Conservation (phyloP, 2,113 vertebrate genomes). For the Cavia aperea region DNA sequence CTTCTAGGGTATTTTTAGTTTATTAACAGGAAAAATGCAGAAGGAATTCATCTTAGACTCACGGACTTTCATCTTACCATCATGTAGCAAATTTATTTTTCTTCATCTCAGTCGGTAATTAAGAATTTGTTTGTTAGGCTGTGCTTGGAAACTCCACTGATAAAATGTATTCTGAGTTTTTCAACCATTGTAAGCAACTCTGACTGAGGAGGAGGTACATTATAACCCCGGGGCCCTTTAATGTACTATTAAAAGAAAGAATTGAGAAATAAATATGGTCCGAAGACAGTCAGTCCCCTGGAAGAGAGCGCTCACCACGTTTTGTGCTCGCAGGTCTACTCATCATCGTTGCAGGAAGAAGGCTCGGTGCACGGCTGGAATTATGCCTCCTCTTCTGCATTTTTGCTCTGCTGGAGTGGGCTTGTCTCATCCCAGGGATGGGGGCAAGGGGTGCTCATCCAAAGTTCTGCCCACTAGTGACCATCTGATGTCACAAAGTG, state of each 20-base stretch:
- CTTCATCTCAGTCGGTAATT: not conserved
- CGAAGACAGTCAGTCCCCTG: not conserved
- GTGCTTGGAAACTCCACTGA: not conserved
- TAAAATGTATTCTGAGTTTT: not conserved
- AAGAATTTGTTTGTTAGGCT: not conserved
- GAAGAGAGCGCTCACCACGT: not conserved
- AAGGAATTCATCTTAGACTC: not conserved
- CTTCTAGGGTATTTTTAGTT: not conserved
- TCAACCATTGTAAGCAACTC: not conserved
- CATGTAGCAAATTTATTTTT: not conserved
- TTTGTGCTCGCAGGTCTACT: not conserved
- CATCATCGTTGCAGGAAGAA: not conserved
- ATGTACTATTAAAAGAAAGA: not conserved
- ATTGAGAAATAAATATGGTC: not conserved
- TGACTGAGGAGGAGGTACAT: not conserved
- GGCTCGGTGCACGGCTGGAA: not conserved
- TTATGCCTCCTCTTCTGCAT: not conserved
- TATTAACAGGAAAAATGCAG: constrained; percentile 29
- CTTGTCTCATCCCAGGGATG: not conserved
- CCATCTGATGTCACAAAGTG: not conserved
- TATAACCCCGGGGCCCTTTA: not conserved
- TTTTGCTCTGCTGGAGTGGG: not conserved
- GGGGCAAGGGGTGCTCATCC: not conserved
- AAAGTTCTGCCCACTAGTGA: not conserved
- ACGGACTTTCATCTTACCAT: not conserved